Evolutionary conservation across 2,797 vertebrate genomes (phyloP).

Genomic region (Crypturellus tataupa): DNA sequence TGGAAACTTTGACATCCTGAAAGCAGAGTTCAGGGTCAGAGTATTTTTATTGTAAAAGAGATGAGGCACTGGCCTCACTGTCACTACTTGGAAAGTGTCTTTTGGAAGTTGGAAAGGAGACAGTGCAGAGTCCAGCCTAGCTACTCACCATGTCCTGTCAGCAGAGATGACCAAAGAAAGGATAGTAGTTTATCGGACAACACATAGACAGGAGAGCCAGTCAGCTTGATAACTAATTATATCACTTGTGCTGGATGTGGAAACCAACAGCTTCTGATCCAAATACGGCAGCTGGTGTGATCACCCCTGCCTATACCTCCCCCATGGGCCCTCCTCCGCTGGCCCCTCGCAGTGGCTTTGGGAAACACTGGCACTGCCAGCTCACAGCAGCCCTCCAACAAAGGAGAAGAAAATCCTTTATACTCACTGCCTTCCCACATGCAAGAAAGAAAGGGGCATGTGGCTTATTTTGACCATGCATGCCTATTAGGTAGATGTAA

Average conservation of each 20-base stretch:
- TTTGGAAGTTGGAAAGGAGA: not conserved
- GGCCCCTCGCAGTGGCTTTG: not conserved
- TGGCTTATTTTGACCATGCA: not conserved
- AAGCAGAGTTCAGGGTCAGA: not conserved
- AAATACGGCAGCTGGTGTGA: not conserved
- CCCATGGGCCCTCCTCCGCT: not conserved
- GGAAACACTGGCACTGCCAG: not conserved
- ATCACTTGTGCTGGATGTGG: not conserved
- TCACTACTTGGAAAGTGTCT: not conserved
- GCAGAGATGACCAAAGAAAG: not conserved
- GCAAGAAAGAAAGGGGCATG: not conserved
- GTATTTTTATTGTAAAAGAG: not conserved
- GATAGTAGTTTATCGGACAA: not conserved
- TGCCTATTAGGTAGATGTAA: not conserved
- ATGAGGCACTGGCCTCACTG: accelerated
- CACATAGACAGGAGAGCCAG: not conserved
- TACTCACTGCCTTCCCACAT: not conserved
- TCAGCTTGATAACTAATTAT: not conserved
- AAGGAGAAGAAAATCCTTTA: not conserved
- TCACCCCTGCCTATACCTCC: not conserved
- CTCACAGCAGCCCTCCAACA: not conserved
- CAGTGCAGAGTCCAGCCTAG: not conserved
- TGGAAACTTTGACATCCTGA: not conserved
- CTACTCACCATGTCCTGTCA: not conserved
- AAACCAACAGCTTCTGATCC: not conserved